A percentile compares a stretch with the other conserved stretches of the same genome.
Evolutionary conservation across 2,888 invertebrate species (phyloP).

Genomic region (Rhagophthalmus giganteus): DNA sequence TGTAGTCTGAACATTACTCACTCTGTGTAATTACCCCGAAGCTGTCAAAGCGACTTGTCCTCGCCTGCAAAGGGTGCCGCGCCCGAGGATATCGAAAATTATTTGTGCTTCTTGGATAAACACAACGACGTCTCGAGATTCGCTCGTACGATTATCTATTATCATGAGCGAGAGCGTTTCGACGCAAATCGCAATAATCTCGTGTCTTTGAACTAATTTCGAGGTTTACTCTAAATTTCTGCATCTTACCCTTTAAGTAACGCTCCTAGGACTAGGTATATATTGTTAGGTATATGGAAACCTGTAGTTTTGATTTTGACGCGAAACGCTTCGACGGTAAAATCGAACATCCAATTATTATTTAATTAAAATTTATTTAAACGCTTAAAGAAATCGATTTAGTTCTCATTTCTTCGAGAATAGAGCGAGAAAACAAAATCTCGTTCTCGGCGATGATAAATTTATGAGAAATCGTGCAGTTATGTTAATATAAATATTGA

Average conservation of each 20-base stretch:
- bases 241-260: too few relatives aligned
- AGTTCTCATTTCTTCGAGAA: not conserved
- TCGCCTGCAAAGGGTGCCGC: conserved; percentile 51
- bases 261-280: too few relatives aligned
- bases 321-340: not conserved
- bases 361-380: too few relatives aligned
- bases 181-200: conserved; percentile 20
- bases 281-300: not conserved
- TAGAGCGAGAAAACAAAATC: too few relatives aligned
- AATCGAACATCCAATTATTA: too few relatives aligned
- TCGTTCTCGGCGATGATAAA: conserved; percentile 21
- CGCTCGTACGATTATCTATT: conserved; percentile 27
- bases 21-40: conserved; percentile 55
- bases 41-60: conserved; percentile 55
- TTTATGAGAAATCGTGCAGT: conserved; percentile 34
- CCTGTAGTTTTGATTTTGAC: not conserved
- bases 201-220: conserved; percentile 9
- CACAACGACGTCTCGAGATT: conserved; percentile 34
- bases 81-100: conserved; percentile 50
- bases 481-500: conserved; percentile 40
- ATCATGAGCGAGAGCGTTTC: conserved; percentile 11
- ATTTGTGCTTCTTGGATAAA: conserved; percentile 43
- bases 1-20: conserved; percentile 54
- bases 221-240: not conserved
- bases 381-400: too few relatives aligned